Evolutionary conservation across 2,113 vertebrate genomes (phyloP), one percentile per base, ranked within the genome.

Genomic region (Clarias macrocephalus): DNA sequence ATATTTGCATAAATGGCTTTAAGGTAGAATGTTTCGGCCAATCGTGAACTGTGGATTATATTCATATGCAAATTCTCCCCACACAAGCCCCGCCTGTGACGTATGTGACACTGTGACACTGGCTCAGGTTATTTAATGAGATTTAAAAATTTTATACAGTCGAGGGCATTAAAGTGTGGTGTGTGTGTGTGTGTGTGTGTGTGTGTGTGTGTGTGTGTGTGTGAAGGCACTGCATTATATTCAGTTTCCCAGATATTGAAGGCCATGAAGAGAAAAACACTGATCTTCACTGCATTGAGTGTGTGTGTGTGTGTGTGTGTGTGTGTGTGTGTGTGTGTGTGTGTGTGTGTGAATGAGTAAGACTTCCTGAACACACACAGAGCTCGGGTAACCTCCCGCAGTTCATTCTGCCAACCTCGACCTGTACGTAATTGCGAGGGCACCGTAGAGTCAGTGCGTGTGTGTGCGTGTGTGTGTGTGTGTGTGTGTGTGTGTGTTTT

Each of bases 401-500:
- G 79, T 12, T 84, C 83, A 37, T 25, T 65, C 66, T 87, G 59
- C n/a, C 62, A 84, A 85, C 23, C 33, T 75, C 21, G 70, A 60
- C 54, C 70, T 59, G 56, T 37, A 28, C 62, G n/a, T 89, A 73
- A 73, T 89, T 80, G 75, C 12, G 7, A 62, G 54, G 83, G 66
- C 33, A 65, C 30, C 12, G 28, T n/a, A 33, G 57, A 56, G 33
- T 33, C 65, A 23, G 66, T 93, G 91, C 89, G 92, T 91, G 93
- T 93, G 91, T 92, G 89, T 57, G 23, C 87, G 48, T 70, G 62
- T 80, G 62, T 19, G 65, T 60, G 48, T 80, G 62, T 77, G 68
- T 80, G 83, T 91, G 68, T 79, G 82, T 59, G 87, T 88, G 91
- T 80, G 72, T 63, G 90, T 92, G 89, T 91, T 13, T 9, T 52